Base-by-base conservation (phyloP, 2,797 vertebrate genomes). In the Poeciliopsis gracilis region DNA sequence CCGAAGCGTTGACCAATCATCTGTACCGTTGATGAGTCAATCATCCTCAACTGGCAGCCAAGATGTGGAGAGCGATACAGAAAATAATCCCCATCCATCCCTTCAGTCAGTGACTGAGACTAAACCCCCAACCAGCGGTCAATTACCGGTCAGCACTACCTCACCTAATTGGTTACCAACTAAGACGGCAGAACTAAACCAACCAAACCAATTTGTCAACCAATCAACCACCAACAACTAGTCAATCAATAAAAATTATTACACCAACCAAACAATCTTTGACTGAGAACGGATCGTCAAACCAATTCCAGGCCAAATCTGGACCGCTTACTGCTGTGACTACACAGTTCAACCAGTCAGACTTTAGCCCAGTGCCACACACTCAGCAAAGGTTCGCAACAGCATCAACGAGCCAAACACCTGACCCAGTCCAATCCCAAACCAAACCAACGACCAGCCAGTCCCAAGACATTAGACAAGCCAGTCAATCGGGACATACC, bases 1-100 rank as follows among this genome's bases (percentile, higher is more conserved):
- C 33, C 46, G 76, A 70, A 82, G 4, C 80, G 74, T 73, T 66
- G 79, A 88, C 61, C 77, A 81, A 43, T 66, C 78, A 45, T 46
- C 87, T 75, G 25, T 75, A 84, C 51, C 51, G 3, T 25, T 25
- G 51, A 53, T 25, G 23, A 53, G 15, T 57, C 77, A 78, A 76
- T 73, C 70, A 72, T 30, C 80, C 57, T 46, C 82, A 15, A 11
- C 77, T 72, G 55, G 72, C 12, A 84, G 72, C 16, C 79, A 84
- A 57, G 33, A 70, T n/a, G 4, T 10, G 38, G 41, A 59, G 9
- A 75, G 15, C 7, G 4, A 28, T 36, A 51, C 63, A 23, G 8
- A n/a, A 66, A 18, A 4, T 45, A 79, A 9, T 69, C 70, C 66
- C 69, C 4, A 47, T 10, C 25, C 8, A 67, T 3, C 25, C 9